Base-by-base conservation (phyloP, 2,113 vertebrate species). In the Rhombomys opimus region DNA sequence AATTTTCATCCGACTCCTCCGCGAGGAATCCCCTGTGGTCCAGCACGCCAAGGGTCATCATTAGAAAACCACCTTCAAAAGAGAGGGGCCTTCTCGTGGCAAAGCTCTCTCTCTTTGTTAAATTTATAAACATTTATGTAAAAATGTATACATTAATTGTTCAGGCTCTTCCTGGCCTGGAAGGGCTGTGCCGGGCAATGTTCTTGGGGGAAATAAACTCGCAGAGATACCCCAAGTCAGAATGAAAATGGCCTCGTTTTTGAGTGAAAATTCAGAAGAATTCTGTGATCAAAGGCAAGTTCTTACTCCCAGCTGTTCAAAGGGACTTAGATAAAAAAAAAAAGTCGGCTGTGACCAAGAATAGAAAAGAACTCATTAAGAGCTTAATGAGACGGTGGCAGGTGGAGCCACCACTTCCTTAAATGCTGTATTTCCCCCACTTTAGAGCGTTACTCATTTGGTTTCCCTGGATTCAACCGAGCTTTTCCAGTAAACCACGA, bases 1-100 rank as follows among this genome's bases (percentile, higher is more conserved):
- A 99, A 99, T 99, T 99, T 99, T 99, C 99, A 99, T 99, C 99
- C 99, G 99, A 98, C 99, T 99, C 98, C 99, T 99, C 99, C 99
- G 98, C 67, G 98, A 99, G 99, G 98, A 98, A 98, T 99, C 99
- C 99, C 99, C 99, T 99, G 99, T 99, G 99, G 99, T 98, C 98
- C 98, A 98, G 99, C 98, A 99, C 99, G 99, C 99, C 99, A 99
- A 99, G 99, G 99, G 99, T 99, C 99, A 99, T 99, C 99, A 99
- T 99, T 99, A 99, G 99, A 99, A 99, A 99, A 98, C 99, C 98
- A 99, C 98, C 99, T 99, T 99, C 99, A 99, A 99, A 99, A 99
- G 68, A 98, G 99, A 2, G 85, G 97, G 98, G 98, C 98, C 98
- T 98, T 99, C 99, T 99, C 97, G 97, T 99, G 99, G 98, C 99